Evolutionary conservation across 2,888 invertebrate genomes (phyloP).

Genomic region (Dryobota labecula): DNA sequence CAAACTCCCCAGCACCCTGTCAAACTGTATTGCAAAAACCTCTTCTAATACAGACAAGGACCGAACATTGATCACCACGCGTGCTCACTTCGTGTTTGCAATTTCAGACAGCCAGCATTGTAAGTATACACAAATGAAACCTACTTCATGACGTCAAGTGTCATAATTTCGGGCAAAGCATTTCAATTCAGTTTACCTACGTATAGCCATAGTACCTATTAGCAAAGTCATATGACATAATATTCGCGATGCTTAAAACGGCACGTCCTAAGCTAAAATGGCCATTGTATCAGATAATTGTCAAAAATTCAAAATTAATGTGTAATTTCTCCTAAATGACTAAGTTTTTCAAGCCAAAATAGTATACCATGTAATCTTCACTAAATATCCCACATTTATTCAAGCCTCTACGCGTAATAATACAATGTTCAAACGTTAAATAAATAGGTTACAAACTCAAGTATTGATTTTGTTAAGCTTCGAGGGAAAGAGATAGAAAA

Average conservation of each 20-base stretch:
- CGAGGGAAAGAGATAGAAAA: conserved; percentile 42
- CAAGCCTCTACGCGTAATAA: neutral
- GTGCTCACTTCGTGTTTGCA: neutral
- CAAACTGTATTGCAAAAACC: neutral
- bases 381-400: neutral
- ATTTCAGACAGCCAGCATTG: neutral
- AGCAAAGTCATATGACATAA: neutral
- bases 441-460: conserved; percentile 55
- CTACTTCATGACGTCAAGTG: neutral
- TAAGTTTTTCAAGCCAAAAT: neutral
- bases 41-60: neutral
- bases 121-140: neutral
- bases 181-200: neutral
- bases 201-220: neutral
- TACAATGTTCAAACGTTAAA: conserved; percentile 17
- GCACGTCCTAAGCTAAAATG: neutral
- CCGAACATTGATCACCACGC: neutral
- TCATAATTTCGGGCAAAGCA: neutral
- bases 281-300: neutral
- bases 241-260: neutral
- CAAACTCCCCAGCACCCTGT: neutral
- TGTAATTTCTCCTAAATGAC: no score
- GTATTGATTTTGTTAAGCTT: conserved; percentile 51
- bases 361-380: neutral
- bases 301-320: neutral